Evolutionary conservation across 2,797 vertebrate species (phyloP), one percentile per base, ranked within the genome.

Genomic region (Catostomus latipinnis): DNA sequence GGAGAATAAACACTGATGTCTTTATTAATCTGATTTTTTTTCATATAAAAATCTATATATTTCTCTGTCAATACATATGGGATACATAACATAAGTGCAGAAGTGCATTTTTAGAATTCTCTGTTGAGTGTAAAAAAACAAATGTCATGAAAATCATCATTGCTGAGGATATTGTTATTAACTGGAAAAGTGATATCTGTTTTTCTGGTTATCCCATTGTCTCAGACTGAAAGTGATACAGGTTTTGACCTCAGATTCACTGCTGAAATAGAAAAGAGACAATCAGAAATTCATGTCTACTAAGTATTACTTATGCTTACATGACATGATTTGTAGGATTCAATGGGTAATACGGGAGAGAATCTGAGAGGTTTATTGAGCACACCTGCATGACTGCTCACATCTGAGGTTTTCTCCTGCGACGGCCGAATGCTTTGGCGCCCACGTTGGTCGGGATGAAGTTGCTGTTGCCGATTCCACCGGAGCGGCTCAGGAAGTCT

Each of bases 371-470:
- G 5, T 45, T 49, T 78, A 74, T 53, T 87, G 34, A 34, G 34
- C 90, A 95, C 96, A 87, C 87, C 83, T 46, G 12, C 12, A n/a
- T 65, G 62, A 46, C 83, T 82, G 83, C 76, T 95, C 87, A 96
- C 53, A 94, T 91, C 58, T 92, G 93, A 82, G 91, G 0, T 6
- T 92, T 94, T 92, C 97, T 96, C 91, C 96, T 96, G 84, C 97
- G 93, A 78, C 97, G 91, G 85, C 97, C 97, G 0, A 98, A 99
- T 63, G 96, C 93, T 74, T 96, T 93, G 18, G 97, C 93, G 0
- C 97, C 97, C 1, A 98, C 97, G 0, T 98, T 91, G 82, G 97
- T 99, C 65, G 97, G 96, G 78, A 98, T 93, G 0, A 97, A 99
- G 91, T 94, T 94, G 86, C 90, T 94, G 92, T 95, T 97, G 86